Conservation (phyloP, 2,888 invertebrate genomes). For the Oasisia sp. region DNA sequence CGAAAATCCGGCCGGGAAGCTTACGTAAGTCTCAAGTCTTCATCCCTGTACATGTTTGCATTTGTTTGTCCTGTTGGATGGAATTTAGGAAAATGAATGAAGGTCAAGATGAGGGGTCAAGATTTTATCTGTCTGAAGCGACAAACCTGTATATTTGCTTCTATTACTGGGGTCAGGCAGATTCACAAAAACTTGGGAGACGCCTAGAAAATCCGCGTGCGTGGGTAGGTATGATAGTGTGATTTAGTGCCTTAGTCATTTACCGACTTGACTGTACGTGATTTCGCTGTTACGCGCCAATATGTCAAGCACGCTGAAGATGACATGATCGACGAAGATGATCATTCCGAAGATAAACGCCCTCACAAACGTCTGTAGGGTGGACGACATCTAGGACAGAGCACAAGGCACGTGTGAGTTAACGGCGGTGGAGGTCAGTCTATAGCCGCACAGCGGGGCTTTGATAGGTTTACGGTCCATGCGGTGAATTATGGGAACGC, state of each 20-base stretch:
- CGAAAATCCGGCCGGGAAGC: too few relatives aligned
- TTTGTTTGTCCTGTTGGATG: too few relatives aligned
- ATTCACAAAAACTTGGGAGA: too few relatives aligned
- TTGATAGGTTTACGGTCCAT: not conserved
- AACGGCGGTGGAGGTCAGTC: conserved; percentile 30
- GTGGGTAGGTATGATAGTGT: too few relatives aligned
- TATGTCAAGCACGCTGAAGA: conserved; percentile 58
- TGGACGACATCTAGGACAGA: not conserved
- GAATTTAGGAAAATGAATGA: too few relatives aligned
- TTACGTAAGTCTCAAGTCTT: too few relatives aligned
- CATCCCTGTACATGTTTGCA: too few relatives aligned
- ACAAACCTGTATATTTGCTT: too few relatives aligned
- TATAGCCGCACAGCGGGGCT: not conserved
- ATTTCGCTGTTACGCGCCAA: conserved; percentile 59
- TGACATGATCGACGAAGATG: conserved; percentile 56
- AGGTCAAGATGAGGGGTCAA: too few relatives aligned
- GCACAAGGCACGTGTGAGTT: not conserved
- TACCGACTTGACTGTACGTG: conserved; percentile 58
- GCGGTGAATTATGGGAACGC: not conserved
- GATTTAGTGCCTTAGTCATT: not conserved
- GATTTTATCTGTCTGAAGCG: too few relatives aligned
- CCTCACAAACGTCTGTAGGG: conserved; percentile 46
- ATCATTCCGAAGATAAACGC: conserved; percentile 52
- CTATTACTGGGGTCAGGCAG: too few relatives aligned
- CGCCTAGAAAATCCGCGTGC: too few relatives aligned